A percentile compares a stretch with the other conserved stretches of the same genome.
Conservation (phyloP, 2,888 invertebrate genomes). For the Parnassius mnemosyne region DNA sequence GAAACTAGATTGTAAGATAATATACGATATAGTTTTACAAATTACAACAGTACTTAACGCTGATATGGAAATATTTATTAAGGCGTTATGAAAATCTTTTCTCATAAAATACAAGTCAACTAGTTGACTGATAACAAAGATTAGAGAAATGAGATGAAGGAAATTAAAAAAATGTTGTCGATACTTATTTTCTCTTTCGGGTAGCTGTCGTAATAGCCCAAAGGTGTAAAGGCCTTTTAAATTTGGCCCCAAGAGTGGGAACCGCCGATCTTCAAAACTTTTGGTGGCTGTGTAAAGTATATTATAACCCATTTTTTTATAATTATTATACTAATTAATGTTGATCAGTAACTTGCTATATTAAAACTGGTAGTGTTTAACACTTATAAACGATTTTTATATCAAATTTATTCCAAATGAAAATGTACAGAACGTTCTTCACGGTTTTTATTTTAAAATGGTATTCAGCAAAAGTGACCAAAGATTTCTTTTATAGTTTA, state of each 20-base stretch:
- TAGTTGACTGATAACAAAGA: slow-evolving; percentile 46
- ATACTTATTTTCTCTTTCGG: slow-evolving; percentile 33
- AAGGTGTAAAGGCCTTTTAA: slow-evolving; percentile 51
- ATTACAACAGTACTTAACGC: slow-evolving; percentile 42
- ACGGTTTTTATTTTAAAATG: background rate
- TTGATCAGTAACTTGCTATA: background rate
- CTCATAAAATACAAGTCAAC: slow-evolving; percentile 47
- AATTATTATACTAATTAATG: background rate
- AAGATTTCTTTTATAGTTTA: background rate
- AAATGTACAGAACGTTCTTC: background rate
- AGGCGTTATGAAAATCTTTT: slow-evolving; percentile 44
- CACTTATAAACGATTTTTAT: background rate
- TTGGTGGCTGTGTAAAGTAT: slow-evolving; percentile 39
- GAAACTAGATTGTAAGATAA: slow-evolving; percentile 41
- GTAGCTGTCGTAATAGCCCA: slow-evolving; percentile 47
- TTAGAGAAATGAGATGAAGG: slow-evolving; percentile 38
- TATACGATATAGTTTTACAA: slow-evolving; percentile 43
- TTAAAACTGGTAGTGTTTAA: background rate
- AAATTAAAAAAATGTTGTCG: slow-evolving; percentile 40
- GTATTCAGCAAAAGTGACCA: background rate
- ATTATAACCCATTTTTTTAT: slow-evolving; percentile 37
- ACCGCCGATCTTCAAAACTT: slow-evolving; percentile 46
- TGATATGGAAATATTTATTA: slow-evolving; percentile 50
- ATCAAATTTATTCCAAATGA: background rate
- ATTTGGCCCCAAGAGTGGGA: slow-evolving; percentile 59